Percentiles rank a stretch among this genome's conserved stretches.
Evolutionary conservation across 2,888 invertebrate genomes (phyloP).

Genomic region (Morinoia aosen): DNA sequence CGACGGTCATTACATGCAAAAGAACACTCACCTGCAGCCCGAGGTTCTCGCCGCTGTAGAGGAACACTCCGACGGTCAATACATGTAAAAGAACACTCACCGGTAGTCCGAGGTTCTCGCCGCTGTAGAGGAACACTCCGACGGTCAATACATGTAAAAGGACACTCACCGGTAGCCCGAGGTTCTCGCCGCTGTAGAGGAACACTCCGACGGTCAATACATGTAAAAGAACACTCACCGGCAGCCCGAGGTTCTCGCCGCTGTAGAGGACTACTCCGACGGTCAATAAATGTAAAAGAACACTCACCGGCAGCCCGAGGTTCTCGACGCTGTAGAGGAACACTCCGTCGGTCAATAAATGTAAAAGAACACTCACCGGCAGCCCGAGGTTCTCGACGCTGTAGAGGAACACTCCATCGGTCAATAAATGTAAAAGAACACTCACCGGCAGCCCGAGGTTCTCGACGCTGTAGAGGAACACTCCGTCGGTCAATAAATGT

Average conservation of each 20-base stretch:
- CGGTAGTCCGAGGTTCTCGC: conserved; percentile 78
- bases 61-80: conserved; percentile 80
- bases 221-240: conserved; percentile 77
- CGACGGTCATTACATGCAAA: too few species aligned
- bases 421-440: too few species aligned
- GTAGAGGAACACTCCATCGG: conserved; percentile 81
- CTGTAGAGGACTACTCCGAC: conserved; percentile 80
- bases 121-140: conserved; percentile 78
- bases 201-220: conserved; percentile 79
- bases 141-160: too few species aligned
- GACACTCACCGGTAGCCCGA: too few species aligned
- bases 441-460: conserved; percentile 83
- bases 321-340: conserved; percentile 76
- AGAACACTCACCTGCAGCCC: conserved; percentile 81
- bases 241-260: conserved; percentile 77
- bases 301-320: too few species aligned
- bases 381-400: conserved; percentile 75
- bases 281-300: too few species aligned
- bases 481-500: conserved; percentile 76
- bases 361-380: conserved; percentile 79
- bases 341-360: conserved; percentile 77
- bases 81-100: conserved; percentile 75
- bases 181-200: conserved; percentile 74
- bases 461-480: conserved; percentile 76
- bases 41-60: conserved; percentile 74